Base-by-base conservation (phyloP, 2,888 invertebrate genomes). In the Eudemis profundana region DNA sequence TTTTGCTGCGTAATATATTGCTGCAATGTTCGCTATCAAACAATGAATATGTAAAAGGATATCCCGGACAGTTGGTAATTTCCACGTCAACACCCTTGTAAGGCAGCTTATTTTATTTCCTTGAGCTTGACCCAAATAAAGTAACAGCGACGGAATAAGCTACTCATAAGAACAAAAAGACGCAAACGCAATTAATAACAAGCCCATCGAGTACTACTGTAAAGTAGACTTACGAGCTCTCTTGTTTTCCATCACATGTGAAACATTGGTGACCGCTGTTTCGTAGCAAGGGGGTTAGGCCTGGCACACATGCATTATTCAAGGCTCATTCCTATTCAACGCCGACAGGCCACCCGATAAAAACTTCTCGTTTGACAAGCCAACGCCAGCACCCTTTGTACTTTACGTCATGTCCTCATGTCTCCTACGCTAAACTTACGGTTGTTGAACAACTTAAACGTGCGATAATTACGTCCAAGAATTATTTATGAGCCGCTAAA, bases 301-400 rank as follows among this genome's bases (percentile, higher is more conserved):
- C 78, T 71, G 75, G 75, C 78, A 75, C 77, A 75, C 81, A 90
- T 92, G 89, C 89, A 91, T 92, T 90, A 91, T 92, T 90, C 91
- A 92, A 84, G 78, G 75, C 89, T 90, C 90, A 90, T 91, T 91
- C 86, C 90, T 90, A 91, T 91, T 90, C 91, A 87, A 88, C 89
- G 87, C 73, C 85, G 88, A 87, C 90, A 88, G 82, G 84, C 86
- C 83, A 86, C 78, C 84, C 85, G 90, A 91, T 92, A 92, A 91
- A 91, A 92, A 92, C 83, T 91, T 90, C 88, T 89, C 86, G 90
- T 89, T 89, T 89, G 92, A 91, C 92, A 90, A 90, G 84, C 88
- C 81, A 84, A 88, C 90, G 89, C 88, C 83, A 87, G 86, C 89
- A 90, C 91, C 90, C 90, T 90, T 89, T 89, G 87, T 90, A 85